Conservation (phyloP, 2,888 invertebrate genomes). For the Cremastinae sp. region DNA sequence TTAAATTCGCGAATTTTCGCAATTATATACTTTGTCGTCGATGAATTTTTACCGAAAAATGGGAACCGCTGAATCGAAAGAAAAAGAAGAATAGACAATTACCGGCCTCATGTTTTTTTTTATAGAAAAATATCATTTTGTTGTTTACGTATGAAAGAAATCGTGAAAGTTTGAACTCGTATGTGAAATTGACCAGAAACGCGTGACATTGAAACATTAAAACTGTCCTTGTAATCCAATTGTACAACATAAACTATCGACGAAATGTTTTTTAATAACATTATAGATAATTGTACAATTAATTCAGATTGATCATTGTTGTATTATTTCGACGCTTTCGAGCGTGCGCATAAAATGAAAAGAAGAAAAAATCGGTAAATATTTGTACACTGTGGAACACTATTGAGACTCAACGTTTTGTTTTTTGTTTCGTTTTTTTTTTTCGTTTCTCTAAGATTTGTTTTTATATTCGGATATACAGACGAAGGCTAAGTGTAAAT, state of each 20-base stretch:
- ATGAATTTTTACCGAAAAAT: background rate
- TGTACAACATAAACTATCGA: slow-evolving; percentile 49
- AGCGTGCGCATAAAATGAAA: slow-evolving; percentile 38
- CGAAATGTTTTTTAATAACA: slow-evolving; percentile 39
- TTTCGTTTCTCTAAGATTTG: slow-evolving; percentile 19
- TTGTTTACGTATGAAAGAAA: background rate
- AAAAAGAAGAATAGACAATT: slow-evolving; percentile 6
- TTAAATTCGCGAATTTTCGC: background rate
- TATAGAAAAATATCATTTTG: too few species aligned
- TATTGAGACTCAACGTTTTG: slow-evolving; percentile 35
- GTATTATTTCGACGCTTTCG: slow-evolving; percentile 46
- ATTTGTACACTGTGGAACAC: slow-evolving; percentile 50
- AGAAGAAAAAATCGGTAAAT: slow-evolving; percentile 39
- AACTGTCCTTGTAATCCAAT: slow-evolving; percentile 67
- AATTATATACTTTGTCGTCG: slow-evolving; percentile 11
- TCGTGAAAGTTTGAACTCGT: slow-evolving; percentile 1
- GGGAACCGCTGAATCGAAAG: background rate
- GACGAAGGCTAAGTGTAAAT: slow-evolving; percentile 51
- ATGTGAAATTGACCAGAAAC: slow-evolving; percentile 38
- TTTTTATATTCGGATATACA: slow-evolving; percentile 30
- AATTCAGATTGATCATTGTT: slow-evolving; percentile 46
- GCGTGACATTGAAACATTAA: slow-evolving; percentile 75
- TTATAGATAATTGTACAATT: slow-evolving; percentile 58
- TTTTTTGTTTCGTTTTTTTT: slow-evolving; percentile 14
- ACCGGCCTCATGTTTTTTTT: too few species aligned